phyloP scores from a whole-genome alignment of 2,888 invertebrate genomes.

The Elaeidobius kamerunicus region DNA sequence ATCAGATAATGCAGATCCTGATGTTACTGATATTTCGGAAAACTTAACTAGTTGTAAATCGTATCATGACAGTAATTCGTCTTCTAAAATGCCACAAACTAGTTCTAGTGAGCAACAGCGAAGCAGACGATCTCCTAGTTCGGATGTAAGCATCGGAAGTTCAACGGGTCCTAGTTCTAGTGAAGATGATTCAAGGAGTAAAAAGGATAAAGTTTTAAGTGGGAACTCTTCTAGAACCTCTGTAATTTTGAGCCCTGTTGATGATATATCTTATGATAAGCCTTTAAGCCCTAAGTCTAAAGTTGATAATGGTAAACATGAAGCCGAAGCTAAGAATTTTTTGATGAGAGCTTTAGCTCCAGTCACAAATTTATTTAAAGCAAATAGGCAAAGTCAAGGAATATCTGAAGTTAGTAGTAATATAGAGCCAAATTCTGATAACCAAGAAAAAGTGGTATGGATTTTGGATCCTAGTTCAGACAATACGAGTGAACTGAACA shows the following conservation, averaged over 20 bases:
- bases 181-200: conserved; percentile 44
- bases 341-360: conserved; percentile 71
- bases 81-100: conserved; percentile 43
- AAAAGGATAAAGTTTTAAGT: conserved; percentile 40
- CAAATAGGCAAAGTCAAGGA: conserved; percentile 25
- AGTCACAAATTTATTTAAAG: conserved; percentile 71
- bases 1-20: conserved; percentile 50
- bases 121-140: conserved; percentile 50
- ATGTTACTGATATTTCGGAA: conserved; percentile 47
- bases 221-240: conserved; percentile 54
- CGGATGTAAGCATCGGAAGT: conserved; percentile 42
- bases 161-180: conserved; percentile 43
- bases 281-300: conserved; percentile 51
- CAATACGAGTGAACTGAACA: conserved; percentile 28
- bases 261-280: conserved; percentile 56
- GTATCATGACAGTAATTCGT: conserved; percentile 38
- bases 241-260: conserved; percentile 52
- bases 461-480: conserved; percentile 42
- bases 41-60: conserved; percentile 44
- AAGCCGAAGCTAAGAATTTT: conserved; percentile 66
- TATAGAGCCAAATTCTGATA: background rate
- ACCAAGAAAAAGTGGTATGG: conserved; percentile 49
- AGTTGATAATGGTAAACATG: conserved; percentile 51
- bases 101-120: conserved; percentile 32
- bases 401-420: background rate